Evolutionary conservation across 2,797 vertebrate genomes (phyloP).

Genomic region (Falco naumanni): DNA sequence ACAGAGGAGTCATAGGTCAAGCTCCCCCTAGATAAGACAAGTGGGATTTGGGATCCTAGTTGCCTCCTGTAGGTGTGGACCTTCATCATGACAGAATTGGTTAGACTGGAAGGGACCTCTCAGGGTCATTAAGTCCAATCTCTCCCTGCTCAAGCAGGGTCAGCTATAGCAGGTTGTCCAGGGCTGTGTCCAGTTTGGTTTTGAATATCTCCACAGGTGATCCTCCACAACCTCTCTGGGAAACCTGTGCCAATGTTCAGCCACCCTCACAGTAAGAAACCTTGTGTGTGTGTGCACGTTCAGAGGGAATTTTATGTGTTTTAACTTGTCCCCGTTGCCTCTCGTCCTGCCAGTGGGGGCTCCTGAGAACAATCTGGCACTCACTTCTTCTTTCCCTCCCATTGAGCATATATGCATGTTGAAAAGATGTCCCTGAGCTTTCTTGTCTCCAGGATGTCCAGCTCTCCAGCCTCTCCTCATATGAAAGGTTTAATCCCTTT

Average conservation of each 20-base stretch:
- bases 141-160: background rate
- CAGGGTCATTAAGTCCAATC: background rate
- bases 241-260: background rate
- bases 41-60: background rate
- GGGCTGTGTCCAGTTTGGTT: background rate
- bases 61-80: background rate
- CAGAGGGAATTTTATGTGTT: background rate
- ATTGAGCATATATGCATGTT: background rate
- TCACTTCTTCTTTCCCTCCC: background rate
- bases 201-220: background rate
- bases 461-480: background rate
- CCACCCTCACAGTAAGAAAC: background rate
- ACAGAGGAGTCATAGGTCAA: background rate
- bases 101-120: background rate
- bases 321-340: background rate
- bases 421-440: background rate
- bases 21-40: background rate
- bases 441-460: background rate
- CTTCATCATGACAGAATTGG: background rate
- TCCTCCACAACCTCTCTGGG: background rate
- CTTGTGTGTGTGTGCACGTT: background rate
- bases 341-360: background rate
- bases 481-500: background rate
- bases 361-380: background rate
- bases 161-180: background rate